Base-by-base conservation (phyloP, 2,797 vertebrate genomes). In the Syngnathus rostellatus region DNA sequence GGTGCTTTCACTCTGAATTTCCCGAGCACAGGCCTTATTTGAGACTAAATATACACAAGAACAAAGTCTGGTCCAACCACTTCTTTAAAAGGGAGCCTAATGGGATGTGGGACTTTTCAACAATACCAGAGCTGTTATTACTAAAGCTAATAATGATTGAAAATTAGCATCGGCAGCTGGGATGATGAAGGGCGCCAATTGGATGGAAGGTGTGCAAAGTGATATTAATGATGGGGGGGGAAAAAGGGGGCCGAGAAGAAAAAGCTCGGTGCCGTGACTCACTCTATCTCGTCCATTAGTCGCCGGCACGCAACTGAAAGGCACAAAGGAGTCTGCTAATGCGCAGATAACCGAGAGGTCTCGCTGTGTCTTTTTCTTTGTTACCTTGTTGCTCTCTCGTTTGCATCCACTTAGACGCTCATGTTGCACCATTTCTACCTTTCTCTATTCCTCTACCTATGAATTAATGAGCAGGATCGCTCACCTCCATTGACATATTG, bases 241-340 rank as follows among this genome's bases (percentile, higher is more conserved):
- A 14, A 64, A 25, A 51, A 61, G 10, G 21, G 21, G 21, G 41
- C 31, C 21, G 63, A 79, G 77, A 79, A 85, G 73, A 85, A 83
- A 81, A 73, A 75, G 55, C 55, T 57, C 7, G 14, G 8, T 6
- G 62, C 81, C 67, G 8, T 86, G 80, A 85, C 77, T 81, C 85
- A 77, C 81, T 85, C 80, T 64, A 72, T 83, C 84, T 83, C 77
- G 54, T 86, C 85, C 86, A 88, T 89, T 87, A 89, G 84, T 68
- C 70, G 68, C 69, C 76, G 69, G 79, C 73, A 66, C 48, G 69
- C 55, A 71, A 69, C 76, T 72, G 79, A 72, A 73, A 64, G 62
- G 68, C 77, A 86, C 77, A 86, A 86, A 83, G 71, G 55, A 74
- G 79, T 61, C 80, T 85, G 84, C 81, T 85, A 86, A 87, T 85